A percentile compares a stretch with the other conserved stretches of the same genome.
These are phyloP conservation scores for Pseudomyrmex concolor DNA, from an alignment of 1,140 invertebrate genomes.

Conservation along the genomic window DNA sequence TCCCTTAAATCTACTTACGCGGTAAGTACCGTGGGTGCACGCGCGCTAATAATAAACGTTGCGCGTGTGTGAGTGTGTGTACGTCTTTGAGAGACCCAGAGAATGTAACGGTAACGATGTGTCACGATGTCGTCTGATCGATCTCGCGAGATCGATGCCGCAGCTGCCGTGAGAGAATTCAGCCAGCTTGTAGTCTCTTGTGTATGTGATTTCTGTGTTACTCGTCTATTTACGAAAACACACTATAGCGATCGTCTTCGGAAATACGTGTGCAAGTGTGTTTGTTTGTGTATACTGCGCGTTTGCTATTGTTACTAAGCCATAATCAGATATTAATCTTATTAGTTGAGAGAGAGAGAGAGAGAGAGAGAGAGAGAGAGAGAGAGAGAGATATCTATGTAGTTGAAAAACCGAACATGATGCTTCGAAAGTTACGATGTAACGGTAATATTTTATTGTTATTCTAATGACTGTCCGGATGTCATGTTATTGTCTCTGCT, in stretches of 20 bases:
- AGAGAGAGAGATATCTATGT: too few species aligned
- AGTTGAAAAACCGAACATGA: not conserved
- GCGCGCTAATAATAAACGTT: not conserved
- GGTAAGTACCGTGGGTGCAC: slow-evolving; percentile 76
- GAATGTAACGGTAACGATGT: slow-evolving; percentile 64
- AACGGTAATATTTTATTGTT: slow-evolving; percentile 17
- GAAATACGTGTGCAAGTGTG: not conserved
- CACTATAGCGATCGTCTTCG: too few species aligned
- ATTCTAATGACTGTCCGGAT: slow-evolving; percentile 34
- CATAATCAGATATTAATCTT: too few species aligned
- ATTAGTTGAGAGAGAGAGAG: too few species aligned
- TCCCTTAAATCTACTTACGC: slow-evolving; percentile 74
- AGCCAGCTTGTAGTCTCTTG: not conserved
- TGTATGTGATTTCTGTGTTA: not conserved
- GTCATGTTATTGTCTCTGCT: slow-evolving; percentile 27
- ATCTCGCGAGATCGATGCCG: slow-evolving; percentile 49
- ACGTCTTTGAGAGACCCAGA: slow-evolving; percentile 34
- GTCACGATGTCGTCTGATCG: slow-evolving; percentile 32
- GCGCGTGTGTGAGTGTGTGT: slow-evolving; percentile 3
- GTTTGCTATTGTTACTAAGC: too few species aligned
- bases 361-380: too few species aligned
- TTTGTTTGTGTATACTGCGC: not conserved
- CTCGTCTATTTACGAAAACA: too few species aligned
- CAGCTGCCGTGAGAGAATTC: slow-evolving; percentile 23
- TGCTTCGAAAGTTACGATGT: not conserved